Percentiles rank a stretch among this genome's conserved stretches.
Conservation (phyloP, 2,888 invertebrate species). For the Hyles lineata region DNA sequence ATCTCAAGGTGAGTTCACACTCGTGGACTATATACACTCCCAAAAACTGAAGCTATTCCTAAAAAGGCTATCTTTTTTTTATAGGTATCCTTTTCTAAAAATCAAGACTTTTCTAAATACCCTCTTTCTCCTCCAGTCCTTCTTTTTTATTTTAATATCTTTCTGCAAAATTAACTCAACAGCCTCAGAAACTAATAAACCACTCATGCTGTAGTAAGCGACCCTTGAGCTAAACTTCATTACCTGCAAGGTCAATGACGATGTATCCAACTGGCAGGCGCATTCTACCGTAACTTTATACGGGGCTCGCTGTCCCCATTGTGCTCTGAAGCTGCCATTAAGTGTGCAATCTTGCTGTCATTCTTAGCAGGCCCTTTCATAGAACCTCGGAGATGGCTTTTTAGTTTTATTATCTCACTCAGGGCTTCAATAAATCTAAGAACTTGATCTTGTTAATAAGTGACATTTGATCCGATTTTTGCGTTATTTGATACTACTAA, state of each 20-base stretch:
- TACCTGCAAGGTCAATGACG: background rate
- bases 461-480: no score
- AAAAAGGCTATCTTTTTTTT: no score
- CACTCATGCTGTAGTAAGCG: background rate
- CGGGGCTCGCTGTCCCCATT: background rate
- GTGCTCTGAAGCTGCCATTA: constrained; percentile 16
- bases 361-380: background rate
- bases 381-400: background rate
- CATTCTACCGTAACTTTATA: constrained; percentile 13
- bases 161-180: background rate
- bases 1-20: no score
- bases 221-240: constrained; percentile 4
- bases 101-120: no score
- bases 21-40: no score
- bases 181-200: background rate
- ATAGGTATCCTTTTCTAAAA: no score
- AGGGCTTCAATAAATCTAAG: no score
- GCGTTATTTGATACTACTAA: no score
- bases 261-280: background rate
- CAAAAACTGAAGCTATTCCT: no score
- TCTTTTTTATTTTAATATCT: no score
- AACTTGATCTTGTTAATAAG: no score
- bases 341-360: background rate
- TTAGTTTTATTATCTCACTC: background rate
- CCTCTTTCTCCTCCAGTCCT: no score